Conservation (phyloP, 1,140 invertebrate species). For the Drosophila rufa region DNA sequence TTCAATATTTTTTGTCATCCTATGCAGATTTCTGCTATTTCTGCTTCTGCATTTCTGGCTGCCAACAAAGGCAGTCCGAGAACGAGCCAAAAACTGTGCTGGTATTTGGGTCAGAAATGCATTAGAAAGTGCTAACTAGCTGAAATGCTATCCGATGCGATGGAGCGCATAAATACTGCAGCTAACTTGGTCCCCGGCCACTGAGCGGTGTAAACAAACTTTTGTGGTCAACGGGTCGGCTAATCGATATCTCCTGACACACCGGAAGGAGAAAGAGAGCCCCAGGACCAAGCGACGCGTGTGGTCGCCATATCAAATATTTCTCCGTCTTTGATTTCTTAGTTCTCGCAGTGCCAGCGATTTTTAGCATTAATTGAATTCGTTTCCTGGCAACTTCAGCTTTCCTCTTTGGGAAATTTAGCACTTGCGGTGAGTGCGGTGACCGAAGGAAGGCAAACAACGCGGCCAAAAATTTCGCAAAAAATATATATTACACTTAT, state of each 20-base stretch:
- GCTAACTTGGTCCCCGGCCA: slow-evolving; percentile 41
- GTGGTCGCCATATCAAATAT: slow-evolving; percentile 23
- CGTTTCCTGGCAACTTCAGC: slow-evolving; percentile 51
- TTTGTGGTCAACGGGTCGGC: slow-evolving; percentile 64
- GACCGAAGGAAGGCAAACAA: slow-evolving; percentile 10
- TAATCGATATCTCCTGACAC: slow-evolving; percentile 51
- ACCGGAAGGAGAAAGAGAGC: slow-evolving; percentile 21
- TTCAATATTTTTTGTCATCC: slow-evolving; percentile 31
- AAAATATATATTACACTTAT: slow-evolving; percentile 10
- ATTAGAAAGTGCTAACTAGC: slow-evolving; percentile 63
- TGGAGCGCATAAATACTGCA: no score
- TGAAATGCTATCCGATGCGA: slow-evolving; percentile 23
- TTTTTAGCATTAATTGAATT: slow-evolving; percentile 67
- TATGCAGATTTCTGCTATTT: slow-evolving; percentile 51
- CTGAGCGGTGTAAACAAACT: slow-evolving; percentile 62
- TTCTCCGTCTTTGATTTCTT: slow-evolving; percentile 14
- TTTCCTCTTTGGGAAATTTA: slow-evolving; percentile 45
- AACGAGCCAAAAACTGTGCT: slow-evolving; percentile 48
- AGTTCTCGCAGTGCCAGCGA: slow-evolving; percentile 18
- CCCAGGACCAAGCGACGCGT: slow-evolving; percentile 21
- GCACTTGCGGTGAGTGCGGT: slow-evolving; percentile 59
- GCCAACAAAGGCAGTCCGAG: slow-evolving; percentile 7
- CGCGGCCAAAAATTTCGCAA: slow-evolving; percentile 22
- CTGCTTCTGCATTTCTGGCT: background rate
- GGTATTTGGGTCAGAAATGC: slow-evolving; percentile 61